Conservation (phyloP, 2,888 invertebrate genomes). For the Nephrotoma appendiculata region DNA sequence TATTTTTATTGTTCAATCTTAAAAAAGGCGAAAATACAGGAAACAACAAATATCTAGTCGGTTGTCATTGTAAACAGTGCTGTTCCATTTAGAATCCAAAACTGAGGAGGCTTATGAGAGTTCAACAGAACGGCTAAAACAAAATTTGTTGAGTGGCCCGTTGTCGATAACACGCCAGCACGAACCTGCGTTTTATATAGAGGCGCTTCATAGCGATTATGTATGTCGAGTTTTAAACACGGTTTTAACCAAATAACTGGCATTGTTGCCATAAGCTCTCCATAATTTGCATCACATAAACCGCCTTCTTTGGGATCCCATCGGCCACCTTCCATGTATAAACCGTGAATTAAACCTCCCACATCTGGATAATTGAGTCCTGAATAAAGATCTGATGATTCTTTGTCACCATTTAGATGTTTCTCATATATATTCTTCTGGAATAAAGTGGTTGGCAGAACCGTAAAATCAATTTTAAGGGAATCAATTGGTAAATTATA, state of each 20-base stretch:
- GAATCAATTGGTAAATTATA: slow-evolving; percentile 78
- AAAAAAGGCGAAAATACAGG: neutral
- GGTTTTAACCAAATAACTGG: slow-evolving; percentile 27
- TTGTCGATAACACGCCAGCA: slow-evolving; percentile 76
- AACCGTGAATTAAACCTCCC: slow-evolving; percentile 60
- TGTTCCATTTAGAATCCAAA: slow-evolving; percentile 81
- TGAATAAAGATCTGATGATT: slow-evolving; percentile 37
- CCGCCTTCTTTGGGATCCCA: slow-evolving; percentile 55
- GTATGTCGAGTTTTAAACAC: slow-evolving; percentile 19
- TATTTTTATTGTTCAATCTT: neutral
- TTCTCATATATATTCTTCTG: slow-evolving; percentile 50
- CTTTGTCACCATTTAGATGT: slow-evolving; percentile 21
- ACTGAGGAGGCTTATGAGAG: slow-evolving; percentile 46
- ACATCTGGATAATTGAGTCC: slow-evolving; percentile 41
- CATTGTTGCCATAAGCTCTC: slow-evolving; percentile 31
- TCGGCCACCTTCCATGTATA: slow-evolving; percentile 78
- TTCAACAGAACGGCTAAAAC: slow-evolving; percentile 65
- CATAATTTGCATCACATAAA: slow-evolving; percentile 64
- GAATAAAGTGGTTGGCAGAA: slow-evolving; percentile 39
- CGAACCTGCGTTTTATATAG: slow-evolving; percentile 80
- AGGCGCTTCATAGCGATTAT: slow-evolving; percentile 39
- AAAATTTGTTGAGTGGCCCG: slow-evolving; percentile 89
- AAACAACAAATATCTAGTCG: neutral
- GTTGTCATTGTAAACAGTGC: slow-evolving; percentile 51
- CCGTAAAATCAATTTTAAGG: slow-evolving; percentile 65